These are phyloP conservation scores for Digitonthophagus gazella DNA, from an alignment of 2,888 invertebrate genomes.

Conservation along the genomic window DNA sequence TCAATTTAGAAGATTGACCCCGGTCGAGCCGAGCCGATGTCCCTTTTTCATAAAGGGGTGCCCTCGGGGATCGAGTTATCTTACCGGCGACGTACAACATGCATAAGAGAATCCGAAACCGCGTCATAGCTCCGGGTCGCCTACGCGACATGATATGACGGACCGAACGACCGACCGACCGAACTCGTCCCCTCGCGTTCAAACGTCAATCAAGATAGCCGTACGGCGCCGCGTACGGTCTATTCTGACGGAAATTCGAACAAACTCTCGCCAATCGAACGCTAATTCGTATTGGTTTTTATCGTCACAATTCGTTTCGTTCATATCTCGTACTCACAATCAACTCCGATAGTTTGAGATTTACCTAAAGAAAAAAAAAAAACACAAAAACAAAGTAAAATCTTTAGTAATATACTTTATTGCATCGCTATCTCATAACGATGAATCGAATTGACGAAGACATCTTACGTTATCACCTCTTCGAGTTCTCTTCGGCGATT, in stretches of 20 bases:
- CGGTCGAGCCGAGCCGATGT: slow-evolving; percentile 12
- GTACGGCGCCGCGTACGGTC: too few species aligned
- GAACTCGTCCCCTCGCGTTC: slow-evolving; percentile 27
- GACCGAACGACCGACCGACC: too few species aligned
- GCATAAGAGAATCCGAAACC: slow-evolving; percentile 35
- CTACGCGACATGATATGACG: slow-evolving; percentile 30
- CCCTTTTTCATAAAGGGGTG: slow-evolving; percentile 33
- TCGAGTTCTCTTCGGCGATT: too few species aligned
- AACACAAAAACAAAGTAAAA: too few species aligned
- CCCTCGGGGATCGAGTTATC: slow-evolving; percentile 37
- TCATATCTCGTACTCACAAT: neutral
- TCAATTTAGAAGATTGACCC: slow-evolving; percentile 37
- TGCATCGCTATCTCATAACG: too few species aligned
- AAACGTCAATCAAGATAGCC: neutral
- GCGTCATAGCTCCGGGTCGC: slow-evolving; percentile 33
- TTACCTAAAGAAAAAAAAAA: too few species aligned
- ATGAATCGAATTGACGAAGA: too few species aligned
- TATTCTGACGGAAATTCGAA: slow-evolving; percentile 6
- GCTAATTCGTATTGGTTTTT: slow-evolving; percentile 14
- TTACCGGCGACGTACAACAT: slow-evolving; percentile 35
- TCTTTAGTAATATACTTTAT: too few species aligned
- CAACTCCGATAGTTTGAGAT: too few species aligned
- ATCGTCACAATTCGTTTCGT: slow-evolving; percentile 1
- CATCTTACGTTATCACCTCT: too few species aligned
- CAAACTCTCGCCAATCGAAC: slow-evolving; percentile 12